Evolutionary conservation across 2,113 vertebrate species (phyloP).

Genomic region (Thinocorus orbignyianus): DNA sequence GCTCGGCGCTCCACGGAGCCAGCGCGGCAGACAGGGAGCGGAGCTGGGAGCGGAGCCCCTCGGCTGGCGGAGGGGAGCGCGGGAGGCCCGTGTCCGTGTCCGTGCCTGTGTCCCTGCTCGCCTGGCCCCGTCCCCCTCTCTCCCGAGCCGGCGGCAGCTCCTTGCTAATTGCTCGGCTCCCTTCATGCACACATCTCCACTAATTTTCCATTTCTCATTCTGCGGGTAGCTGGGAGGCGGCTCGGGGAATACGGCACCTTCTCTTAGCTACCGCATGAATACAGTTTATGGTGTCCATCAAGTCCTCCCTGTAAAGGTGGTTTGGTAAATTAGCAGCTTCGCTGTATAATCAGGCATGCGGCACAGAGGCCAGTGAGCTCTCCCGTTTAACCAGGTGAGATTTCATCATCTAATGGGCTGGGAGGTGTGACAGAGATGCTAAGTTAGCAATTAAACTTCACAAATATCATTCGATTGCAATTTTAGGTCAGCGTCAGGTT

Average conservation of each 20-base stretch:
- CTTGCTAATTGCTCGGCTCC: constrained; percentile 90
- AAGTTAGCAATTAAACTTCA: constrained; percentile 85
- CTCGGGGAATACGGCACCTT: constrained; percentile 86
- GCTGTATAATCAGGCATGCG: constrained; percentile 88
- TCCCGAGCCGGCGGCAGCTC: constrained; percentile 69
- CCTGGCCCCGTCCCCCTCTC: constrained; percentile 60
- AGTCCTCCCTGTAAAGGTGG: constrained; percentile 78
- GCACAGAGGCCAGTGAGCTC: constrained; percentile 80
- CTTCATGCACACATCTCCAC: constrained; percentile 94
- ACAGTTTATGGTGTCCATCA: constrained; percentile 82
- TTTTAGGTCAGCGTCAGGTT: constrained; percentile 70
- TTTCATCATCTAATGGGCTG: constrained; percentile 83
- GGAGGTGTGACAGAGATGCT: constrained; percentile 82
- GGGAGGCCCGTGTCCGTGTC: constrained; percentile 16
- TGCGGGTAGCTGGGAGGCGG: constrained; percentile 84
- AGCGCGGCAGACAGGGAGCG: neutral
- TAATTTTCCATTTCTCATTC: constrained; percentile 99
- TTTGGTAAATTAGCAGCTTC: constrained; percentile 89
- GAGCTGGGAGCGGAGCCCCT: neutral
- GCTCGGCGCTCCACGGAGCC: neutral
- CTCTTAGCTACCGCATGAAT: constrained; percentile 86
- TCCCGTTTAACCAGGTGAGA: constrained; percentile 82
- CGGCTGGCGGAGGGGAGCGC: neutral
- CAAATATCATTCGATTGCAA: constrained; percentile 78
- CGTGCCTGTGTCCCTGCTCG: constrained; percentile 65